These are phyloP conservation scores for Agrochola lota DNA, from an alignment of 2,888 invertebrate genomes.

Conservation along the genomic window DNA sequence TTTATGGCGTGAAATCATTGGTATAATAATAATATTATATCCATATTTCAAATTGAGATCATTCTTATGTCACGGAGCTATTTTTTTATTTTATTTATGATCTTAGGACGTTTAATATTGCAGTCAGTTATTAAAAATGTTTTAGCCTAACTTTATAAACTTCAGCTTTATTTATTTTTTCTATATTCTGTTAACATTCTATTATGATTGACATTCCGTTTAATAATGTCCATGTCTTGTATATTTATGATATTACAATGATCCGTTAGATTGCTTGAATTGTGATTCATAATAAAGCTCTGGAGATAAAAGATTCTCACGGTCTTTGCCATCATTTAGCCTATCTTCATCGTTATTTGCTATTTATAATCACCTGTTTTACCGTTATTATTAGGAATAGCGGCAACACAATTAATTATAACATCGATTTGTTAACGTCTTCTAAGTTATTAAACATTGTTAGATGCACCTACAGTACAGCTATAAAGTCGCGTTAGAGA, in stretches of 20 bases:
- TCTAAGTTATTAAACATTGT: slow-evolving; percentile 39
- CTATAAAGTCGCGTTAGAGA: neutral
- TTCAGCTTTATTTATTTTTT: neutral
- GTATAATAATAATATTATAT: slow-evolving; percentile 14
- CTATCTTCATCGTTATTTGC: slow-evolving; percentile 48
- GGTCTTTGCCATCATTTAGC: slow-evolving; percentile 15
- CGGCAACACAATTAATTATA: slow-evolving; percentile 51
- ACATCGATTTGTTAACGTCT: slow-evolving; percentile 59
- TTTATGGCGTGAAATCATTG: slow-evolving; percentile 42
- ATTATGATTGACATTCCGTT: slow-evolving; percentile 9
- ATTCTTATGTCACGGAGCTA: slow-evolving; percentile 22
- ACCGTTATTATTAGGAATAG: slow-evolving; percentile 49
- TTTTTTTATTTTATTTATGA: slow-evolving; percentile 21
- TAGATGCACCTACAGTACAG: too few relatives aligned
- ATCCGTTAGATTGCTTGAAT: neutral
- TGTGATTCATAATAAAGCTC: neutral
- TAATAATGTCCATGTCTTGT: neutral
- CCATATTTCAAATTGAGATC: slow-evolving; percentile 28
- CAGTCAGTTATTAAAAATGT: neutral
- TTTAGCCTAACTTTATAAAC: neutral
- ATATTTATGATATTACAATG: neutral
- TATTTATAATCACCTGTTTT: slow-evolving; percentile 34
- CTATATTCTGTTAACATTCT: neutral
- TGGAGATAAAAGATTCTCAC: slow-evolving; percentile 21
- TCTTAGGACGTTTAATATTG: neutral